Evolutionary conservation across 2,113 vertebrate genomes (phyloP).

Genomic region (Sapajus apella): DNA sequence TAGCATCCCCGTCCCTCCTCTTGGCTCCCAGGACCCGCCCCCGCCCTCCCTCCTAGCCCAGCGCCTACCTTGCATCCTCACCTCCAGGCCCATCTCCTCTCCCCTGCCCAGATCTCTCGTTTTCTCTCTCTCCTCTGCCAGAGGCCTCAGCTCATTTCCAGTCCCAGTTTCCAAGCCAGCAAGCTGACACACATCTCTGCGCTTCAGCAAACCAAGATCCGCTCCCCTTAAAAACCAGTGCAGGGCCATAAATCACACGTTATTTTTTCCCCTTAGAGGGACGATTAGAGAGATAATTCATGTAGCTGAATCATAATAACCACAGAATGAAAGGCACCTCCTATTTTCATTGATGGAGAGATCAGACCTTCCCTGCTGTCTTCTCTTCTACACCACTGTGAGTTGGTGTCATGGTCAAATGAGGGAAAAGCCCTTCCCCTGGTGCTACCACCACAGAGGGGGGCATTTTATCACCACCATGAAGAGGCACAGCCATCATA

Average conservation of each 20-base stretch:
- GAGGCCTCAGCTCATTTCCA: not conserved
- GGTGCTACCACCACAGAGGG: not conserved
- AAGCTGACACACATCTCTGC: not conserved
- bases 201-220: not conserved
- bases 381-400: not conserved
- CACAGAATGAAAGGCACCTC: not conserved
- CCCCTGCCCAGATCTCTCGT: accelerated
- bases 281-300: not conserved
- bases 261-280: not conserved
- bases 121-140: not conserved
- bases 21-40: not conserved
- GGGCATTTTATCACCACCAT: not conserved
- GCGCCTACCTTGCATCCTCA: accelerated
- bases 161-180: not conserved
- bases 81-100: too few species aligned
- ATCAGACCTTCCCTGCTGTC: not conserved
- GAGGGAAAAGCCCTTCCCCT: not conserved
- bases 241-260: not conserved
- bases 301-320: not conserved
- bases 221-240: not conserved
- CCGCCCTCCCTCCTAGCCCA: not conserved
- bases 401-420: not conserved
- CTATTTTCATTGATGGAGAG: not conserved
- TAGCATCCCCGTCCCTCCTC: not conserved
- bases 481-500: not conserved